phyloP scores from a whole-genome alignment of 2,888 invertebrate genomes.

The Hyposoter didymator region DNA sequence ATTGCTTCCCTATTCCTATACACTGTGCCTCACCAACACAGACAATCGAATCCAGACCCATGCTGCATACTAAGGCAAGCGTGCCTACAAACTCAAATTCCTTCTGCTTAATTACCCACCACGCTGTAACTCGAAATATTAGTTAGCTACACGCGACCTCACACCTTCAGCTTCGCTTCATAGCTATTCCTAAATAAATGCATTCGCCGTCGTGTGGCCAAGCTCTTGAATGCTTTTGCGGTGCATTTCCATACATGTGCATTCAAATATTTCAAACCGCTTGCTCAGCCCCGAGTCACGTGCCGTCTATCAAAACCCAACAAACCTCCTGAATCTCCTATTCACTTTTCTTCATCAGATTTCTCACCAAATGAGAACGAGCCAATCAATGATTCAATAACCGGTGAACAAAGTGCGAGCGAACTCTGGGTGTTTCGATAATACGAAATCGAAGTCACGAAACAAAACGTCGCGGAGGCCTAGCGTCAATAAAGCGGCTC shows the following conservation, averaged over 20 bases:
- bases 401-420: not conserved
- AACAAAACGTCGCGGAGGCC: no score
- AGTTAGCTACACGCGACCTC: not conserved
- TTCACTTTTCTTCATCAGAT: not conserved
- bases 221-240: not conserved
- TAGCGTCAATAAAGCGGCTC: no score
- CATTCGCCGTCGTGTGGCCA: not conserved
- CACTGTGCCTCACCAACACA: not conserved
- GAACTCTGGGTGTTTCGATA: not conserved
- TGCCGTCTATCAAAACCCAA: not conserved
- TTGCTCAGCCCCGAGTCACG: not conserved
- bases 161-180: slow-evolving; percentile 25
- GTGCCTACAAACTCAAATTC: slow-evolving; percentile 33
- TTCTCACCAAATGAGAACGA: slow-evolving; percentile 5
- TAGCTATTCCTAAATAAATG: not conserved
- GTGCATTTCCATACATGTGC: not conserved
- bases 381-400: not conserved
- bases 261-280: not conserved
- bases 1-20: slow-evolving; percentile 34
- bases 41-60: not conserved
- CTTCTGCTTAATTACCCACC: slow-evolving; percentile 43
- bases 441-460: not conserved
- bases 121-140: slow-evolving; percentile 22
- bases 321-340: not conserved
- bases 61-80: slow-evolving; percentile 2